Conservation (phyloP, 2,113 vertebrate genomes). For the Strix uralensis region DNA sequence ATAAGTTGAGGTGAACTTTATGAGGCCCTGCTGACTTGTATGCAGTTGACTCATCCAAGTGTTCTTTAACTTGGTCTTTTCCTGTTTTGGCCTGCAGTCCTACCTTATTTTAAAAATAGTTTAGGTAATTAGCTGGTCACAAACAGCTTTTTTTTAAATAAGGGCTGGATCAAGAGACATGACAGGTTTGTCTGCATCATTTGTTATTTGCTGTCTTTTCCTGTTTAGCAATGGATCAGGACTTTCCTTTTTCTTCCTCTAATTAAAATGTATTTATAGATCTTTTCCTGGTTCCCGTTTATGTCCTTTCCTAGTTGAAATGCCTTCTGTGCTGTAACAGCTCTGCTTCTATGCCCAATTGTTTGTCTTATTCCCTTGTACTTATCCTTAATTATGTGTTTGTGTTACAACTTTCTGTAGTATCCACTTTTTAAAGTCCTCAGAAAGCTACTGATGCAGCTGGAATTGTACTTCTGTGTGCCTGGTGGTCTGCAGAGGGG, state of each 20-base stretch:
- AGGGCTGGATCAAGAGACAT: not conserved
- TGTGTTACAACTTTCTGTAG: not conserved
- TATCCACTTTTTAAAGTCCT: not conserved
- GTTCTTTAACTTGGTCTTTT: conserved; percentile 13
- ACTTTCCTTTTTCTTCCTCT: conserved; percentile 64
- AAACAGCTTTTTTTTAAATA: not conserved
- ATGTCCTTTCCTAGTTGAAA: not conserved
- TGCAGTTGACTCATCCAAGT: not conserved
- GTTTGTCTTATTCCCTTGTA: not conserved
- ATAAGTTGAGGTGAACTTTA: not conserved
- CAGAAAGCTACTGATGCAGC: not conserved
- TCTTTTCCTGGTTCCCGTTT: not conserved
- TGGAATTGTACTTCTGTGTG: not conserved
- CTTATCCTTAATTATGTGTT: not conserved
- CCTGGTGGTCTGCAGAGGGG: not conserved
- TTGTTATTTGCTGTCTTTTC: conserved; percentile 40
- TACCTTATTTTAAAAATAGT: conserved; percentile 13
- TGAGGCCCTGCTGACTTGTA: not conserved
- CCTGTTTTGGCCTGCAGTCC: conserved; percentile 27
- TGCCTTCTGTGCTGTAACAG: not conserved
- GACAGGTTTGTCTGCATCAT: not conserved
- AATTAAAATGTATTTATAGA: conserved; percentile 54
- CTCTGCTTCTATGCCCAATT: not conserved
- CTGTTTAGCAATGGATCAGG: conserved; percentile 34
- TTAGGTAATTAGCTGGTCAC: not conserved